Base-by-base conservation (phyloP, 2,113 vertebrate species). In the Origma solitaria region DNA sequence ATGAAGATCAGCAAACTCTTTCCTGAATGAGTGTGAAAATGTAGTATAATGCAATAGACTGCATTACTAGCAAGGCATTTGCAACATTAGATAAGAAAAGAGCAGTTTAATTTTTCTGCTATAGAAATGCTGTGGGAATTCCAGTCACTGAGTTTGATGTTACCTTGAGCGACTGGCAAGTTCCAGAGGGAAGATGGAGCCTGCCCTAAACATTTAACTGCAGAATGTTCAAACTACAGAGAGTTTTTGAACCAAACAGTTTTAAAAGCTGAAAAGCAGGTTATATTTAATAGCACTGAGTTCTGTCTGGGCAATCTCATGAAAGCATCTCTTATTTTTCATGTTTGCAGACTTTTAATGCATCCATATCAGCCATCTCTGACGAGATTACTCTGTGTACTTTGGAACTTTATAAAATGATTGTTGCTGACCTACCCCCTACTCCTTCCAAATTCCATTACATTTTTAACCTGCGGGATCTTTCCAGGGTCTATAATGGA, bases 391-490 rank as follows among this genome's bases (percentile, higher is more conserved):
- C 99, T 7, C 33, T 27, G n/a, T 99, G 98, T 96, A 99, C 99
- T 1, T 82, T 99, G 95, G 95, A 98, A 25, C 98, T 99, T 40
- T 99, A 99, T 95, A 98, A 98, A 89, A 94, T 31, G 83, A 98
- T 99, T 20, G 94, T 99, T 79, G 98, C 95, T 94, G 99, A 99
- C n/a, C 95, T 99, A 45, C 99, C 98, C 0, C 98, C 99, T 33
- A 99, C 99, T 54, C 99, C 99, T 11, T 99, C 99, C 11, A 99
- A 99, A 96, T 99, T 99, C 92, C 99, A 99, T 94, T 99, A 99
- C 92, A 99, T 99, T 97, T 99, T 99, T 87, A 99, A 99, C 94
- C 97, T 99, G 60, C 97, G 99, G 11, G 99, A 99, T 87, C 97
- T 99, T 72, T 99, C 99, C 4, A 98, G 99, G 71, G 93, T 99